Conservation (phyloP, 2,888 invertebrate species). For the Parascotia fuliginaria region DNA sequence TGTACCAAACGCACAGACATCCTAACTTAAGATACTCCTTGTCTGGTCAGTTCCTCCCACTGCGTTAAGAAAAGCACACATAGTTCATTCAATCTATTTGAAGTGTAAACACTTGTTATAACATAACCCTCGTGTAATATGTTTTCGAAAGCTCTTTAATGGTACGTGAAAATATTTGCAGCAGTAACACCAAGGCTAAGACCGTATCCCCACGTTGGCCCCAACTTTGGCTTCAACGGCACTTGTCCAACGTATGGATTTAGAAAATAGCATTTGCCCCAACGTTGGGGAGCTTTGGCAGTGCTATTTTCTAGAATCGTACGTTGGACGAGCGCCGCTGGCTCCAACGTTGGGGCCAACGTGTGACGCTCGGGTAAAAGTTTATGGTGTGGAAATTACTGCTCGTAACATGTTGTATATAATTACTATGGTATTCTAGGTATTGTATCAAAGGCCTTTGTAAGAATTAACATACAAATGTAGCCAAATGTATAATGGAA, state of each 20-base stretch:
- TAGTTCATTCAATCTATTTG: not conserved
- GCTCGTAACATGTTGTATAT: conserved; percentile 20
- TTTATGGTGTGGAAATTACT: conserved; percentile 29
- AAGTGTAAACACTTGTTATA: not conserved
- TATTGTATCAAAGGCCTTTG: not conserved
- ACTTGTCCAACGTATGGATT: too few species aligned
- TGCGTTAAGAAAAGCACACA: not conserved
- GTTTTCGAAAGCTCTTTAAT: not conserved
- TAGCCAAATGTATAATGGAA: not conserved
- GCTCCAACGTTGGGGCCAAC: too few species aligned
- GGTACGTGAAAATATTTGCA: conserved; percentile 18
- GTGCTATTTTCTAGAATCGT: too few species aligned
- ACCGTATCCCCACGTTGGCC: too few species aligned
- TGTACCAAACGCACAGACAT: too few species aligned
- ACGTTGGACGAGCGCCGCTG: too few species aligned
- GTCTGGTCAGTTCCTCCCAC: not conserved
- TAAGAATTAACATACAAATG: not conserved
- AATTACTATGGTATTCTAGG: conserved; percentile 5
- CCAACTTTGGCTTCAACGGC: too few species aligned
- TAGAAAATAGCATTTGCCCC: too few species aligned
- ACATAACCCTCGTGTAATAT: not conserved
- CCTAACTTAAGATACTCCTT: not conserved
- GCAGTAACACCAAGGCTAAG: conserved; percentile 10
- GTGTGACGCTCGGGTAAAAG: too few species aligned
- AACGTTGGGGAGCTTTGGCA: too few species aligned